Evolutionary conservation across 2,797 vertebrate genomes (phyloP), one percentile per base, ranked within the genome.

Genomic region (Coilia nasus): DNA sequence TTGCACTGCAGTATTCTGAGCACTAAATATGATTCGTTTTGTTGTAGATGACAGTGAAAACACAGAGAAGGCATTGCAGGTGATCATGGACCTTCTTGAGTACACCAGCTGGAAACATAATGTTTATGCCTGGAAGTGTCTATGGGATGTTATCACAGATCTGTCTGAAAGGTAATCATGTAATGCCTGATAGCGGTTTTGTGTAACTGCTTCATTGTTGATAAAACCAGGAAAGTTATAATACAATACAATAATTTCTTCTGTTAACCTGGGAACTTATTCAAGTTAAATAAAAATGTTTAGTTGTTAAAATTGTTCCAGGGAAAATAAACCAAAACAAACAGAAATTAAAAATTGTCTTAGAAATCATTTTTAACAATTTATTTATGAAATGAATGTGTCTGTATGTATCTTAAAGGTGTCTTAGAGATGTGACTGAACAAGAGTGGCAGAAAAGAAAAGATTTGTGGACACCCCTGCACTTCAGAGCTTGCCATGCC

Each of bases 381-480:
- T 21, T 21, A 10, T 14, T 0, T 59, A n/a, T 17, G 54, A 23
- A 31, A 14, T 47, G 81, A 67, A 28, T 80, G 12, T 59, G 1
- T 84, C 1, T 81, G 56, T 44, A 64, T n/a, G 2, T 50, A 50
- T 83, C 28, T 64, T 21, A 14, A 44, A 90, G 89, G 21, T 0
- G 10, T 19, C 4, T 21, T 0, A 6, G 50, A 82, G 28, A 83
- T 0, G 0, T 86, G 1, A 57, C 98, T 15, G 82, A 83, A 0
- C 88, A 91, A 44, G 90, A 94, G 60, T 98, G 97, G 98, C 71
- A 14, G 6, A 57, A 75, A 10, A 96, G 98, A 88, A 95, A 90
- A 82, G 93, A 91, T 84, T 97, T 97, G 96, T 99, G 98, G 98
- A 95, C 96, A 1, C 83, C 87, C 0, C 95, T 98, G 89, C 97